Evolutionary conservation across 2,888 invertebrate species (phyloP), one percentile per base, ranked within the genome.

Genomic region (Eilema depressum): DNA sequence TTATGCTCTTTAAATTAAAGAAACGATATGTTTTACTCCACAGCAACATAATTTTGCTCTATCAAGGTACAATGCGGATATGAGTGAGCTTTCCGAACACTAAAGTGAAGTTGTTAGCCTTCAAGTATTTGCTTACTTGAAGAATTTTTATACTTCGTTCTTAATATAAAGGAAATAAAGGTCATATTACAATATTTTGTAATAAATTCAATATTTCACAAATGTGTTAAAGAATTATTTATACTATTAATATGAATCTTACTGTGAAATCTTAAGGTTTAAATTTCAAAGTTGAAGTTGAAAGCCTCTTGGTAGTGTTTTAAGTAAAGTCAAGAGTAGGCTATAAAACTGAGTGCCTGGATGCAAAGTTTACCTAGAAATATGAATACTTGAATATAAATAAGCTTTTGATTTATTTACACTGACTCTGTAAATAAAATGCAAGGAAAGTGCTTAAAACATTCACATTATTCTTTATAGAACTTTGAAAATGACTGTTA

Each of bases 71-170:
- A 89, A 93, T 86, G 87, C 94, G 93, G 93, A 94, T 92, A 83
- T 90, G 83, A 89, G 81, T 84, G 78, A 91, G 88, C 89, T 91
- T 92, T 91, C 90, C 90, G 90, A 91, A 89, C 85, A 89, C 85
- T 85, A 86, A 86, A 87, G 88, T 86, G 76, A 87, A 92, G 90
- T 90, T 87, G 93, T 90, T 88, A 84, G 85, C 94, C 94, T 94
- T 94, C 92, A 82, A 82, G 78, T 85, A 84, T 88, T 86, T 86
- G 84, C 83, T 77, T 79, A 77, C 80, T 78, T 76, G 70, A 70
- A 72, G 74, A 74, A 76, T 79, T 81, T 61, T 83, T 79, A 68
- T 74, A 59, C 30, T 7, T 59, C 67, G 69, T 69, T 60, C 56
- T 25, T 76, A 47, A 68, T 47, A 0, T 4, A 30, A 17, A 12